A percentile compares a stretch with the other conserved stretches of the same genome.
phyloP scores from a whole-genome alignment of 2,113 vertebrate genomes.

The Sylvietta virens region DNA sequence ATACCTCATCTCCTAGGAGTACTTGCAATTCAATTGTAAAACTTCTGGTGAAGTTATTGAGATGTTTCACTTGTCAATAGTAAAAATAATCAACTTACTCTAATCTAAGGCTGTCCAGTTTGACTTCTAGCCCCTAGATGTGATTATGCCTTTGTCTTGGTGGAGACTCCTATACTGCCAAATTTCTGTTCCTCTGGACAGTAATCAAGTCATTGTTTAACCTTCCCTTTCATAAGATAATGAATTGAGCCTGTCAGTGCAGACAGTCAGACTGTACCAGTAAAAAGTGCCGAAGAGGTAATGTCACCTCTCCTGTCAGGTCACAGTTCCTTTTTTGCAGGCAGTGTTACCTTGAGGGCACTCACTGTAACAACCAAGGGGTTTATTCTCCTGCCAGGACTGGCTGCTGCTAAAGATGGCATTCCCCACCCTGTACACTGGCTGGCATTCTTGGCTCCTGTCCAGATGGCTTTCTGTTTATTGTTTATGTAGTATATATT shows the following conservation, averaged over 20 bases:
- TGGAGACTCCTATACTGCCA: background rate
- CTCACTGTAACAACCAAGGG: background rate
- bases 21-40: background rate
- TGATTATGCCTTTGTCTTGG: background rate
- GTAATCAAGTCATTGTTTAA: background rate
- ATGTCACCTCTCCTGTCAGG: background rate
- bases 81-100: background rate
- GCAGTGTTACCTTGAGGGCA: background rate
- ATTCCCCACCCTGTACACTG: background rate
- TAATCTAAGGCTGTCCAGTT: background rate
- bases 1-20: background rate
- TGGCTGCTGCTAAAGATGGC: background rate
- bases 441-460: background rate
- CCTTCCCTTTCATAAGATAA: background rate
- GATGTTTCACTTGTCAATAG: background rate
- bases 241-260: background rate
- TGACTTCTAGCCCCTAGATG: background rate
- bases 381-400: background rate
- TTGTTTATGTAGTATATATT: background rate
- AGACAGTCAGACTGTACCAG: background rate
- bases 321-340: background rate
- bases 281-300: background rate
- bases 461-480: background rate
- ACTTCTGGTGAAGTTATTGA: background rate
- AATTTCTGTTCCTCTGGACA: background rate